Evolutionary conservation across 1,140 invertebrate species (phyloP), one percentile per base, ranked within the genome.

Genomic region (Caerostris darwini): DNA sequence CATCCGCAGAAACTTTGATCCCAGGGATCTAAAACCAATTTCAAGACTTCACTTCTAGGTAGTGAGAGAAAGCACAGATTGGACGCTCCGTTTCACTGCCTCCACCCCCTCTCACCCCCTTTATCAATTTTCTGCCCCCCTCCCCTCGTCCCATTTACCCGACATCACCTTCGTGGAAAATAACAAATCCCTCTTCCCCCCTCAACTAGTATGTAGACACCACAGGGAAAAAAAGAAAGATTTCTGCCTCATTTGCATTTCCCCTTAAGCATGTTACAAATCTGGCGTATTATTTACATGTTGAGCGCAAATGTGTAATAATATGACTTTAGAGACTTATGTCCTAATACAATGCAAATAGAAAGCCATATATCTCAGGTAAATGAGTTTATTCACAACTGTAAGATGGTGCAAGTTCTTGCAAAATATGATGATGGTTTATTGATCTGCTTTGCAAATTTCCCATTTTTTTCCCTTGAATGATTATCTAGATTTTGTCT

Each of bases 11-110:
- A 83, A 83, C 82, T 83, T 58, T 83, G 82, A 83, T 83, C 82
- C 82, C 82, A 8, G 82, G 82, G 82, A 83, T 83, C 54, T 83
- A 83, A 83, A 83, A 83, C 82, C 56, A 83, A 83, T 83, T 83
- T 83, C 82, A 56, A 83, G 82, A 57, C 82, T 83, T 83, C 69
- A 34, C 69, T 77, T 5, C 69, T 10, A 77, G 69, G 69, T 77
- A 53, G 59, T 61, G 59, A 61, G 8, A 61, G 59, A 61, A n/a
- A n/a, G 69, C 69, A 50, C 69, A 77, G 69, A 77, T 77, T 77
- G 69, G 69, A 77, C 69, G 69, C 69, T 77, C 69, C 69, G 69
- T 77, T 77, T 77, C 69, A 77, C 69, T 77, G 34, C 19, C 50
- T 50, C 69, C 34, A 34, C 69, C 3, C 8, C 10, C 10, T 53